Evolutionary conservation across 2,113 vertebrate genomes (phyloP), one percentile per base, ranked within the genome.

Genomic region (Chascanopsetta lugubris): DNA sequence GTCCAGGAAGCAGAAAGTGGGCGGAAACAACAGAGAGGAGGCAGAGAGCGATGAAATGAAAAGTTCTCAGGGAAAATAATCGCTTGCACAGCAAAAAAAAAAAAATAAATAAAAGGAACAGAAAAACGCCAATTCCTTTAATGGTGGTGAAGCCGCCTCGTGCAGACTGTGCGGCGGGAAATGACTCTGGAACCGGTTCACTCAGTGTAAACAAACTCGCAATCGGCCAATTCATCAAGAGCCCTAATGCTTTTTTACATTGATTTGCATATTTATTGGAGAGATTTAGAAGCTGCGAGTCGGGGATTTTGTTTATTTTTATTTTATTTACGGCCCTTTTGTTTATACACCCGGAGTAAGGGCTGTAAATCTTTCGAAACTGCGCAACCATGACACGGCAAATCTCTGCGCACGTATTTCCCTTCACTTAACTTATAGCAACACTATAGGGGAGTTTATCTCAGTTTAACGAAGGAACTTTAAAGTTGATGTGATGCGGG

Each of bases 1-100:
- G 66, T 83, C 58, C 47, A 69, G 62, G 45, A 82, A 27, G 56
- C n/a, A 78, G 29, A 61, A 85, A 71, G 68, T 59, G 58, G 69
- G 58, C 53, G 58, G 70, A 79, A 74, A 71, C 54, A 69, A 68
- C 65, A 56, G 12, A 79, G 13, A 20, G 17, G 48, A 48, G 29
- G 34, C 20, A 49, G 18, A 46, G 24, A 61, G 40, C 51, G 61
- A 70, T 49, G 50, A 54, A 61, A 78, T 57, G 12, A 58, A 74
- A 51, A 63, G 20, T 56, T 75, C 69, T 67, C 38, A 60, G 62
- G 54, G n/a, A n/a, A n/a, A n/a, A 67, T 76, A 72, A 78, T 74
- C 27, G 29, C 55, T 45, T 32, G 24, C 5, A 53, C 43, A 69
- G 51, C 36, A 69, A 49, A 47, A 7, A 8, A 22, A 73, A 72